A percentile compares a stretch with the other conserved stretches of the same genome.
Evolutionary conservation across 2,113 vertebrate species (phyloP).

Genomic region (Phalacrocorax carbo): DNA sequence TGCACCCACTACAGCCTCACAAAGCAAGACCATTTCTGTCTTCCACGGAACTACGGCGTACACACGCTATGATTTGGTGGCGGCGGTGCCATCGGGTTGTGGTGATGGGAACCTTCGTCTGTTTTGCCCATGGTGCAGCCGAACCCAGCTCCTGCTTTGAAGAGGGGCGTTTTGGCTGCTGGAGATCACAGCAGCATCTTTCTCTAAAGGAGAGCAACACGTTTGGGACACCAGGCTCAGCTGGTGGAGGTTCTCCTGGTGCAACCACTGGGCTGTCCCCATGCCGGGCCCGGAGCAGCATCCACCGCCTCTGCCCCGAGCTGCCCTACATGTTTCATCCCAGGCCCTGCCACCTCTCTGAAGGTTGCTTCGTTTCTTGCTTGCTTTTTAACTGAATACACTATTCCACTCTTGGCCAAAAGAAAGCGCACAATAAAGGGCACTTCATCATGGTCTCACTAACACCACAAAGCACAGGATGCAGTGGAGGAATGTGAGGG

Average conservation of each 20-base stretch:
- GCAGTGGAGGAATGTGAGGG: not conserved
- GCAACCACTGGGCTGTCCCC: not conserved
- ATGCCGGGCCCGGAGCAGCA: too few relatives aligned
- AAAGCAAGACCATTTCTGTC: not conserved
- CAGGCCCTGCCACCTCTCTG: not conserved
- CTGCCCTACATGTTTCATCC: rapidly evolving
- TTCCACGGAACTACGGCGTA: not conserved
- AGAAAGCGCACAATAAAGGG: constrained; percentile 17
- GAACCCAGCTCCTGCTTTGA: not conserved
- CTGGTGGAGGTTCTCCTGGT: not conserved
- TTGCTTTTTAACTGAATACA: not conserved
- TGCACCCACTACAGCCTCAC: not conserved
- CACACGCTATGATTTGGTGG: not conserved
- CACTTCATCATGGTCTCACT: not conserved
- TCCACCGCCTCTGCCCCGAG: not conserved
- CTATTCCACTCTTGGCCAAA: not conserved
- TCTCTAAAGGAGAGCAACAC: not conserved
- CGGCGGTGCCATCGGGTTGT: rapidly evolving
- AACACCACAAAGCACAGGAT: not conserved
- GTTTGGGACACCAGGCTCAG: not conserved
- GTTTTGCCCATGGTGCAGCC: not conserved
- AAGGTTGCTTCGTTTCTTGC: not conserved
- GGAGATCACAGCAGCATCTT: not conserved
- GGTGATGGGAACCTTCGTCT: rapidly evolving
- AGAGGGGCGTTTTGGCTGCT: not conserved